Base-by-base conservation (phyloP, 1,140 invertebrate genomes). In the Belonocnema kinseyi region DNA sequence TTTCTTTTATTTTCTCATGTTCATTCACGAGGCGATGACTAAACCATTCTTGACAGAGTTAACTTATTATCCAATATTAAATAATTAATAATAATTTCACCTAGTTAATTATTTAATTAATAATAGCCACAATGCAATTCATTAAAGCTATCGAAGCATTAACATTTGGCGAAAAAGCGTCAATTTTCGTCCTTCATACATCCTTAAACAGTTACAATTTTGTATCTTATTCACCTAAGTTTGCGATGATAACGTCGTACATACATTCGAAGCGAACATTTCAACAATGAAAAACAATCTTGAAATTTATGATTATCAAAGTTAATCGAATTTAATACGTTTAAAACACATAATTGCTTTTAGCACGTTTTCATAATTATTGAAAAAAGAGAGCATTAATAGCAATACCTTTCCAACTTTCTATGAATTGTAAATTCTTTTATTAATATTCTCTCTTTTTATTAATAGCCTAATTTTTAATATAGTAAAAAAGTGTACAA, bases 151-250 rank as follows among this genome's bases (percentile, higher is more conserved):
- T 66, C 61, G 13, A 66, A 66, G 61, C 61, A 66, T n/a, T 66
- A 66, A 66, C 61, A 66, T 66, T 66, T 66, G 61, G 61, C 61
- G 40, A 66, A 66, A 33, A 66, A 66, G 61, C 61, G 14, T 66
- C 61, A 66, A 66, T 66, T 66, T 46, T 66, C 26, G 6, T 40
- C 10, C 16, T 66, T 66, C 21, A 26, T 14, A 61, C 17, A n/a
- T 54, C 17, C 10, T 54, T 10, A 54, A 54, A 54, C n/a, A 10
- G 17, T 54, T 54, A 17, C 40, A 40, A 40, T 61, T 61, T 61
- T 61, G 3, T 5, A 66, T 66, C 33, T 66, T 14, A 66, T 66
- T 40, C 61, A n/a, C 26, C 40, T 66, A 26, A 66, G n/a, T 66
- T 66, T 66, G 61, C 61, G 61, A 33, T 40, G 13, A 66, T 66